Base-by-base conservation (phyloP, 2,888 invertebrate genomes). In the Atrina japonica region DNA sequence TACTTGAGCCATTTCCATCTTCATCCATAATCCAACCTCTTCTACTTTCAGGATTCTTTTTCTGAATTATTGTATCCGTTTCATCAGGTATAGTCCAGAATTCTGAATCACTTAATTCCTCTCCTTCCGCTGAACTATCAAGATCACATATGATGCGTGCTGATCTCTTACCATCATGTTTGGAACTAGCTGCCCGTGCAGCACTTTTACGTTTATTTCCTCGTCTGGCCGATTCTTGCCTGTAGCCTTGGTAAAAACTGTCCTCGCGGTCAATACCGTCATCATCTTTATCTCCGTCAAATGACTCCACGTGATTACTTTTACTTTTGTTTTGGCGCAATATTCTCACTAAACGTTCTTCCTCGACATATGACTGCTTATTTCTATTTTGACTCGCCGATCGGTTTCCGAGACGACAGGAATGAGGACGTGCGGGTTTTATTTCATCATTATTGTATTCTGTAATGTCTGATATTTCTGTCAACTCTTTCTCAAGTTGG, bases 61-160 rank as follows among this genome's bases (percentile, higher is more conserved):
- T 66, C 25, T 65, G 56, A 14, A 63, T 60, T 45, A 75, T 70
- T 2, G 69, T 69, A 25, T 75, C 67, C 0, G 85, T 85, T 66
- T 85, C 85, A 68, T 85, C 85, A 14, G 85, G 85, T 41, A 85
- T 85, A 18, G 83, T 81, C 63, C 83, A 68, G 70, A 83, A 74
- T 52, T 83, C 83, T 7, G 81, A 78, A 58, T 83, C 84, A 68
- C 82, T 82, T 29, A 75, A 73, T 30, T 82, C 81, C 41, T 58
- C 65, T 5, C 76, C 70, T 52, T 80, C 82, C 1, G 77, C 76
- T 2, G 78, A 80, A 23, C 73, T 76, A 66, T 81, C 78, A 3
- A 78, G 63, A 61, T 80, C 80, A 53, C 71, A 71, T 18, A 78
- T 76, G 14, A 72, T 66, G 7, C 65, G 68, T 1, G 76, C 59